A percentile compares a stretch with the other conserved stretches of the same genome.
Evolutionary conservation across 2,797 vertebrate species (phyloP).

Genomic region (Denticeps clupeoides): DNA sequence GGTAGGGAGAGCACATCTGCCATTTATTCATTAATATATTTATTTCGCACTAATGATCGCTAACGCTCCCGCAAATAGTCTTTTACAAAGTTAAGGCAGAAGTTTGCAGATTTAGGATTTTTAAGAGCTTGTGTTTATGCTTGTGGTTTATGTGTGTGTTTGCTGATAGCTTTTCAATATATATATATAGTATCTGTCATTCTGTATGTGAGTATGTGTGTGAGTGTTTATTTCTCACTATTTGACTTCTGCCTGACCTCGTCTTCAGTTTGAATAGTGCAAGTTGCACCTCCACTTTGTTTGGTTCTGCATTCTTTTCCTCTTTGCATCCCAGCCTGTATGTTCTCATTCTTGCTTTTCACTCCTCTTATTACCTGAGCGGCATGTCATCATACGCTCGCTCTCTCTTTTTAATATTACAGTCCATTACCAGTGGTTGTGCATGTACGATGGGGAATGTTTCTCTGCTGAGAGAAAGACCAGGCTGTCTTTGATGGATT

Average conservation of each 20-base stretch:
- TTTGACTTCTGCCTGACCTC: not conserved
- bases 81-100: not conserved
- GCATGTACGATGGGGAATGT: no score
- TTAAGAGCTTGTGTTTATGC: not conserved
- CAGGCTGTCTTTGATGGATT: no score
- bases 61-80: not conserved
- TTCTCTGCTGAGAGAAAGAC: no score
- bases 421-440: no score
- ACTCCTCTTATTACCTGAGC: no score
- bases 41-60: not conserved
- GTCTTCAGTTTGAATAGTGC: not conserved
- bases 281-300: not conserved
- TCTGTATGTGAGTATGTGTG: not conserved
- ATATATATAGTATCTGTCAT: not conserved
- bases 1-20: not conserved
- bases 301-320: not conserved
- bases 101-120: not conserved
- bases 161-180: no score
- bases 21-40: conserved; percentile 1
- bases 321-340: no score
- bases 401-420: no score
- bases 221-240: not conserved
- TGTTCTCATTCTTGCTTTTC: no score
- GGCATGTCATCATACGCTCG: no score
- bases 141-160: not conserved